phyloP scores from a whole-genome alignment of 2,888 invertebrate genomes.

The Cataglyphis cursor region DNA sequence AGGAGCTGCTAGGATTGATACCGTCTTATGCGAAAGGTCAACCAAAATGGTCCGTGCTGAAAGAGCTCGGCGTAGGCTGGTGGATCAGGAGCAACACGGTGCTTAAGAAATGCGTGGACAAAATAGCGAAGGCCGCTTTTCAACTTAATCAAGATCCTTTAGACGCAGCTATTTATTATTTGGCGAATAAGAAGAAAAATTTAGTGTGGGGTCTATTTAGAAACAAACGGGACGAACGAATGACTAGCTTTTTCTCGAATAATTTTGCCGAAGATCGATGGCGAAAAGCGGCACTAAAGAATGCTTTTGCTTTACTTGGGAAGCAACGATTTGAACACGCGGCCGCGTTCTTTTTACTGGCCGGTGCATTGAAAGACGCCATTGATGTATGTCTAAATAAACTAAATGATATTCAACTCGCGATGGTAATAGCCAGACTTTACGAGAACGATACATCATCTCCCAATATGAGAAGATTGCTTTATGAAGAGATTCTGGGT shows the following conservation, averaged over 20 bases:
- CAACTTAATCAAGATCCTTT: conserved; percentile 97
- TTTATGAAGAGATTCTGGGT: conserved; percentile 93
- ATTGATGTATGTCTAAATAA: conserved; percentile 97
- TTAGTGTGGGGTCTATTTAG: conserved; percentile 97
- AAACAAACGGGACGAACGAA: conserved; percentile 95
- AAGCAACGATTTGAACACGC: conserved; percentile 99
- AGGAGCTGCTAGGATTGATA: conserved; percentile 95
- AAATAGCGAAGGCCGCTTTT: conserved; percentile 97
- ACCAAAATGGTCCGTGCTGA: conserved; percentile 95
- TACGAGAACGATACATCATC: conserved; percentile 94
- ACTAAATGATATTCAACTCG: conserved; percentile 97
- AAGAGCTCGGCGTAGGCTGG: conserved; percentile 97
- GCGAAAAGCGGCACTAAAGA: conserved; percentile 99
- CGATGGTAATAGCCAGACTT: conserved; percentile 96
- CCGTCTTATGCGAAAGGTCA: conserved; percentile 95
- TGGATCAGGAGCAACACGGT: conserved; percentile 96
- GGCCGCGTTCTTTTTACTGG: conserved; percentile 98
- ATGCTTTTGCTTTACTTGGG: conserved; percentile 98
- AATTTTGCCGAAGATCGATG: conserved; percentile 97
- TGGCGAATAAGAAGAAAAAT: conserved; percentile 99
- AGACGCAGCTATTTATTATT: conserved; percentile 98
- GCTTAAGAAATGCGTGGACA: conserved; percentile 95
- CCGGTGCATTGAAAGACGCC: conserved; percentile 97
- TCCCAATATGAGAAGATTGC: conserved; percentile 91
- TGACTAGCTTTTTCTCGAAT: conserved; percentile 98